phyloP scores from a whole-genome alignment of 2,888 invertebrate genomes.

The Eupelmus urozonus region DNA sequence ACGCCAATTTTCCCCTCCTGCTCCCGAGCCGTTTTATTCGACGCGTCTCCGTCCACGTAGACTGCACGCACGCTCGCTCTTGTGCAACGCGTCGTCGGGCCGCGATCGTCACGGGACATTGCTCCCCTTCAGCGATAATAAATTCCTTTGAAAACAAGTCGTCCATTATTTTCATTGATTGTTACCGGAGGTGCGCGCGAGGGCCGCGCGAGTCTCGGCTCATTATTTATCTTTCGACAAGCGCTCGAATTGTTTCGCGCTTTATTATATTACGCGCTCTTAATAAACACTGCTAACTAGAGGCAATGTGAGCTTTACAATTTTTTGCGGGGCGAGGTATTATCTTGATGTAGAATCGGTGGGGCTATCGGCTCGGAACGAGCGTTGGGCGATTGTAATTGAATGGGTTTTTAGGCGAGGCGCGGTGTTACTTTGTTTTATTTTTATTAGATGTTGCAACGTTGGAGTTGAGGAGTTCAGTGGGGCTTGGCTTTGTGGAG shows the following conservation, averaged over 20 bases:
- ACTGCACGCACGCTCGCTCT: neutral
- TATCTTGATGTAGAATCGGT: conserved; percentile 14
- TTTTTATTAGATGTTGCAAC: no score
- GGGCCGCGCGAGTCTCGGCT: neutral
- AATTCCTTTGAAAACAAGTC: conserved; percentile 51
- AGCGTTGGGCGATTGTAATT: neutral
- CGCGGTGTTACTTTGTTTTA: no score
- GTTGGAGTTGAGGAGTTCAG: no score
- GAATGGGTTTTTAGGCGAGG: neutral
- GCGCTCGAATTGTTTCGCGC: conserved; percentile 19
- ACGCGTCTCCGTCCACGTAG: neutral
- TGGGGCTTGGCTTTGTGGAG: no score
- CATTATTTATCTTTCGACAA: conserved; percentile 42
- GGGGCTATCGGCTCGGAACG: neutral
- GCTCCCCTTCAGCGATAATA: conserved; percentile 51
- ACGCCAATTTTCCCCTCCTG: neutral
- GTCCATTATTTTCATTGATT: conserved; percentile 58
- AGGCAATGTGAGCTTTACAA: neutral
- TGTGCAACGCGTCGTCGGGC: conserved; percentile 13
- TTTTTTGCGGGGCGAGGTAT: no score
- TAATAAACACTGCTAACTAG: conserved; percentile 6
- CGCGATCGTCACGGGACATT: conserved; percentile 50
- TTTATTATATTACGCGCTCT: conserved; percentile 17
- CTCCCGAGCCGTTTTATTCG: no score
- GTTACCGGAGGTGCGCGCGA: conserved; percentile 48